Conservation (phyloP, 2,888 invertebrate species). For the Pinctada fucata region DNA sequence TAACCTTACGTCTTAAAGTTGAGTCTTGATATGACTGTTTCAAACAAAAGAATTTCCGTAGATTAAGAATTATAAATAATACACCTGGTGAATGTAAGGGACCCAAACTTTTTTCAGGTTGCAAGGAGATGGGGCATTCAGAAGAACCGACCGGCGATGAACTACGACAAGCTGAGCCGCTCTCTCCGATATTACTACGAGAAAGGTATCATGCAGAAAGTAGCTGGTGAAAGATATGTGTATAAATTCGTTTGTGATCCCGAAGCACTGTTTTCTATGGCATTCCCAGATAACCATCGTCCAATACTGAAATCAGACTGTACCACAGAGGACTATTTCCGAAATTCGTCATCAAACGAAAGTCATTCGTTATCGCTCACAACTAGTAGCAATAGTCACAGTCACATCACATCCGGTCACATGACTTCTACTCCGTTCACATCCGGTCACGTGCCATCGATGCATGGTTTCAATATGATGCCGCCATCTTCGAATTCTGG, state of each 20-base stretch:
- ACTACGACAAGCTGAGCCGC: slow-evolving; percentile 95
- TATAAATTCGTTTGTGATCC: slow-evolving; percentile 98
- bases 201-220: slow-evolving; percentile 99
- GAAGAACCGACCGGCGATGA: slow-evolving; percentile 98
- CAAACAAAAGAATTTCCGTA: too few species aligned
- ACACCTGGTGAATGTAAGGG: too few species aligned
- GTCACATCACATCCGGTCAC: slow-evolving; percentile 19
- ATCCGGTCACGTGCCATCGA: slow-evolving; percentile 50
- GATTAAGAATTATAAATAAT: too few species aligned
- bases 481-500: slow-evolving; percentile 42
- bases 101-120: too few species aligned
- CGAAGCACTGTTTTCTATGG: slow-evolving; percentile 76
- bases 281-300: slow-evolving; percentile 72
- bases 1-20: too few species aligned
- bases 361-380: slow-evolving; percentile 35
- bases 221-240: slow-evolving; percentile 93
- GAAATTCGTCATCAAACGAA: slow-evolving; percentile 53
- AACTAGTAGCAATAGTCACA: slow-evolving; percentile 28
- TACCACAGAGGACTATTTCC: slow-evolving; percentile 52
- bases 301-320: slow-evolving; percentile 70
- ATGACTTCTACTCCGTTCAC: slow-evolving; percentile 48
- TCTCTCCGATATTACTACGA: slow-evolving; percentile 97
- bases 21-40: too few species aligned
- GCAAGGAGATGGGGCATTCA: slow-evolving; percentile 96
- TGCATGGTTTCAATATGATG: slow-evolving; percentile 48